Evolutionary conservation across 2,888 invertebrate genomes (phyloP), one percentile per base, ranked within the genome.

Genomic region (Chaetogeoica ovagalla): DNA sequence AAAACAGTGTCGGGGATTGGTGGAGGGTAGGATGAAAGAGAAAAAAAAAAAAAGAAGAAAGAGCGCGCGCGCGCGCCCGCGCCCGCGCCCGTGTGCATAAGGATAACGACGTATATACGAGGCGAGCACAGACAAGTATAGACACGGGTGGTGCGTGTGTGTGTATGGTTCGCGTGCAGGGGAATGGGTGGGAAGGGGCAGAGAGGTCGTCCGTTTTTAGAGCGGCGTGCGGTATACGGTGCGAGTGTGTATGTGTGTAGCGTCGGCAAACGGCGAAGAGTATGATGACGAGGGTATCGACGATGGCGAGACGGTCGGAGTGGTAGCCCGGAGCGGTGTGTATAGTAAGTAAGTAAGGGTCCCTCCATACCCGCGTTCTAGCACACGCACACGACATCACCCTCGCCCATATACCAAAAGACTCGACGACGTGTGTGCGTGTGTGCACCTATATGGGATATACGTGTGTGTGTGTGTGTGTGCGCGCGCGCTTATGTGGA

Each of bases 181-280:
- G 30, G 30, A 30, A 4, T 30, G 30, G 39, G 43, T 9, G 17
- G 17, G 17, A 7, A 21, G 39, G 74, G 57, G 37, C 21, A 21
- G 76, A 60, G 55, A 62, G 70, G 70, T 43, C 79, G 70, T 69
- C 60, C 79, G 70, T 76, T 76, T 76, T 76, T 76, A 76, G 79
- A 70, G 57, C 79, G 69, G 77, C 62, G 48, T 77, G 69, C 70
- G 79, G 75, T 75, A 57, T 79, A 79, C 55, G 39, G 37, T 23
- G 55, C 39, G 65, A 6, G 55, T 21, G 71, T 71, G 60, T 59
- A 60, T 60, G 71, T 60, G 63, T 65, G 63, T 55, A 39, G 7
- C 37, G 37, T 7, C 8, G n/a, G 21, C 19, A 17, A 23, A 43
- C 6, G 68, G 48, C 1, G 77, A 69, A 77, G 65, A 57, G 65